Conservation (phyloP, 2,113 vertebrate species). For the Cygnus atratus region DNA sequence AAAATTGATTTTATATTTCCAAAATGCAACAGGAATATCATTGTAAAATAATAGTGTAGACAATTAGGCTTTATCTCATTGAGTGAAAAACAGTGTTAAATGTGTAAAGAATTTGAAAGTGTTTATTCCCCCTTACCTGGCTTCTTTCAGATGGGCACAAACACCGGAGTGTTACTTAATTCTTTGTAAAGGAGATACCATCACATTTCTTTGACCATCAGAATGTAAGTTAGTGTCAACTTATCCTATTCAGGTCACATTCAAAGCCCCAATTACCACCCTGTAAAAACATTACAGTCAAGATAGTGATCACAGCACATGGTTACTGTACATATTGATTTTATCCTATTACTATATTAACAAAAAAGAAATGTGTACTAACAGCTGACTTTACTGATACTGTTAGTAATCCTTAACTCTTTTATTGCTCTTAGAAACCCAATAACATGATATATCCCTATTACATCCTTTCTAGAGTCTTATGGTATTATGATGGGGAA, state of each 20-base stretch:
- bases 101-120: neutral
- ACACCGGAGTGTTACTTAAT: conserved; percentile 10
- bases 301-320: neutral
- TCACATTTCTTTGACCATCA: conserved; percentile 48
- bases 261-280: conserved; percentile 2
- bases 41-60: neutral
- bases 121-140: neutral
- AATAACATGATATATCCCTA: neutral
- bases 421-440: neutral
- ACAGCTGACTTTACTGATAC: neutral
- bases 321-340: neutral
- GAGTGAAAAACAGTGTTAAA: neutral
- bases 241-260: conserved; percentile 18
- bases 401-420: neutral
- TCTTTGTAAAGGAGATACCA: conserved; percentile 24
- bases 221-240: conserved; percentile 33
- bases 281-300: neutral
- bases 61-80: neutral
- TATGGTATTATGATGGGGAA: neutral
- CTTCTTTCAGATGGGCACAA: conserved; percentile 1
- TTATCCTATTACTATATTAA: neutral
- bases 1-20: neutral
- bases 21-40: neutral
- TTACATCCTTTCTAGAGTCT: neutral
- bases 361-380: neutral